A percentile compares a stretch with the other conserved stretches of the same genome.
These are phyloP conservation scores for Chorisops tibialis DNA, from an alignment of 2,888 invertebrate species.

Conservation along the genomic window DNA sequence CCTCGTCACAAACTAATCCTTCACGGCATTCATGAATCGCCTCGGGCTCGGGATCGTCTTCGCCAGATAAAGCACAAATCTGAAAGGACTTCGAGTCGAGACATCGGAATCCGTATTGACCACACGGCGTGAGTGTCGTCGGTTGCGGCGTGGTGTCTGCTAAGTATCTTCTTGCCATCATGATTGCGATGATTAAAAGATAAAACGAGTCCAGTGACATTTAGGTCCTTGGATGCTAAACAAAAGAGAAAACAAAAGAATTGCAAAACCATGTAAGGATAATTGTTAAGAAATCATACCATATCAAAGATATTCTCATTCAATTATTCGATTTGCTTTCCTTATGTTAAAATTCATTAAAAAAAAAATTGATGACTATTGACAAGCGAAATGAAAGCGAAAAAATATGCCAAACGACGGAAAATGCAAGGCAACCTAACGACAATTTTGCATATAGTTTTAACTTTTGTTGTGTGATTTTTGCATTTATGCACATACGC, in stretches of 20 bases:
- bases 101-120: slow-evolving; percentile 37
- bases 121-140: slow-evolving; percentile 28
- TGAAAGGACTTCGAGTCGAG: slow-evolving; percentile 32
- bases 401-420: slow-evolving; percentile 4
- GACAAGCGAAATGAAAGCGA: slow-evolving; percentile 6
- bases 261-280: too few relatives aligned
- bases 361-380: not conserved
- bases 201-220: slow-evolving; percentile 24
- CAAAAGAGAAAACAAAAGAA: too few relatives aligned
- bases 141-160: not conserved
- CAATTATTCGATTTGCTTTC: not conserved
- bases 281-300: slow-evolving; percentile 2
- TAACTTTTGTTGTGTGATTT: not conserved
- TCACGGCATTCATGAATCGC: slow-evolving; percentile 31
- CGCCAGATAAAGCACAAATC: slow-evolving; percentile 31
- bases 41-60: slow-evolving; percentile 31
- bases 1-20: slow-evolving; percentile 36
- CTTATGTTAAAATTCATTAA: slow-evolving; percentile 1
- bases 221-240: slow-evolving; percentile 23
- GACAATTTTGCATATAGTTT: not conserved
- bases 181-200: slow-evolving; percentile 1
- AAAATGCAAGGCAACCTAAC: slow-evolving; percentile 10
- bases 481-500: not conserved
- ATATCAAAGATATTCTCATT: slow-evolving; percentile 18
- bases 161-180: not conserved